Evolutionary conservation across 2,113 vertebrate species (phyloP), one percentile per base, ranked within the genome.

Genomic region (Atherinomorus stipes): DNA sequence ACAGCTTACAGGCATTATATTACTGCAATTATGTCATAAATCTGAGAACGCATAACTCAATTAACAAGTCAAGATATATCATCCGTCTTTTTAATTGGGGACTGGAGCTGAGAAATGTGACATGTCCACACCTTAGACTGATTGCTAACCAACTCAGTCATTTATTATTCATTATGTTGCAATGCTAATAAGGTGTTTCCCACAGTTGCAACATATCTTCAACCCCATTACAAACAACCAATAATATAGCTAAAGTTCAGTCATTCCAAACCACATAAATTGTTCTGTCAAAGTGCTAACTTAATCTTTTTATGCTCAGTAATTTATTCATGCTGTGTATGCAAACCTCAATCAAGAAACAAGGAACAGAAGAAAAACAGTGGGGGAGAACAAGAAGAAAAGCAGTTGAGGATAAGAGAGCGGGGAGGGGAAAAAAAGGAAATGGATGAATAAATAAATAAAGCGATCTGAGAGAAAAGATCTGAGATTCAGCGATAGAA

Each of bases 1-100:
- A 88, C 76, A 73, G 65, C 80, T 85, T 5, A 6, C 61, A 84
- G 69, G 47, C 40, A 38, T 77, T 61, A 57, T 28, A 59, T 38
- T 53, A 21, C 49, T 80, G 49, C 70, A 56, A 80, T 73, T 64
- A 74, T 83, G 57, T 84, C 76, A 75, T 81, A 75, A 79, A 86
- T 85, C 81, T 71, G 45, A 71, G 37, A 70, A 78, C 40, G 31
- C 52, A 60, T 51, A 80, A 88, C 74, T 64, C 47, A 81, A 86
- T 84, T 78, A 85, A 67, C 50, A 62, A 66, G 57, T 59, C 67
- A 28, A 53, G 54, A 60, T 65, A 75, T 65, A 83, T 81, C 85
- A 86, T 84, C 76, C 62, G 38, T 76, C 82, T 79, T 74, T 71
- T 61, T 67, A 87, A 89, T 80, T 82, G 72, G 44, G 38, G 61